A percentile compares a stretch with the other conserved stretches of the same genome.
These are phyloP conservation scores for Lasioglossum oenotherae DNA, from an alignment of 2,888 invertebrate genomes.

Conservation along the genomic window DNA sequence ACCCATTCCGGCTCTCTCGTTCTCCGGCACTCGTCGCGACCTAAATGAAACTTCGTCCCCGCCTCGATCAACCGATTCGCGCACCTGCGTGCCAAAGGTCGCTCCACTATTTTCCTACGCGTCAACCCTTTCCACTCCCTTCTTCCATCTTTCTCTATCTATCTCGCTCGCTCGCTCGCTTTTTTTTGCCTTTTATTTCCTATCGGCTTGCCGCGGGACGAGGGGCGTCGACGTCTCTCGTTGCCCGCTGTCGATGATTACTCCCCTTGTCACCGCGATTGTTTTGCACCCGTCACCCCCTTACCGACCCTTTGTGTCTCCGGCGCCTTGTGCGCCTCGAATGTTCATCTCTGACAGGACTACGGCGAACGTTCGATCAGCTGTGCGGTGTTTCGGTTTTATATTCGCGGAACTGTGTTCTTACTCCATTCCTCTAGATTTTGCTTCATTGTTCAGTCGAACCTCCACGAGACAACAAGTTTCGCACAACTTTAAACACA, in stretches of 20 bases:
- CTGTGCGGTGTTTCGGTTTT: background rate
- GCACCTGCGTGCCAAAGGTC: conserved; percentile 56
- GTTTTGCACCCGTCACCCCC: background rate
- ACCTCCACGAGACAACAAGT: too few relatives aligned
- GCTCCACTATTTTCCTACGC: background rate
- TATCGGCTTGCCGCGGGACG: background rate
- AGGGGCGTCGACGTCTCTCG: conserved; percentile 3
- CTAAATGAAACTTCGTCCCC: conserved; percentile 69
- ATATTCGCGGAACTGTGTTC: background rate
- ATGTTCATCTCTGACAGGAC: conserved; percentile 3
- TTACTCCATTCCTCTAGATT: too few relatives aligned
- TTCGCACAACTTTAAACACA: too few relatives aligned
- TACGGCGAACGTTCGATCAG: background rate
- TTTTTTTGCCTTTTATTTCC: background rate
- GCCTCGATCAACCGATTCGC: conserved; percentile 59
- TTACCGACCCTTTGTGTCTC: background rate
- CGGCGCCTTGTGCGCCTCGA: background rate
- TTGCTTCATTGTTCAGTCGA: too few relatives aligned
- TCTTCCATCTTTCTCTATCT: too few relatives aligned
- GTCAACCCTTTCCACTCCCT: background rate
- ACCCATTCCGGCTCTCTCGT: conserved; percentile 55
- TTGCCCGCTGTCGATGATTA: conserved; percentile 15
- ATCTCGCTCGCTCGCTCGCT: background rate
- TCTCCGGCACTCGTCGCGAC: conserved; percentile 68
- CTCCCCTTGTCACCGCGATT: background rate